phyloP scores from a whole-genome alignment of 2,888 invertebrate species.

The Leuctra nigra region DNA sequence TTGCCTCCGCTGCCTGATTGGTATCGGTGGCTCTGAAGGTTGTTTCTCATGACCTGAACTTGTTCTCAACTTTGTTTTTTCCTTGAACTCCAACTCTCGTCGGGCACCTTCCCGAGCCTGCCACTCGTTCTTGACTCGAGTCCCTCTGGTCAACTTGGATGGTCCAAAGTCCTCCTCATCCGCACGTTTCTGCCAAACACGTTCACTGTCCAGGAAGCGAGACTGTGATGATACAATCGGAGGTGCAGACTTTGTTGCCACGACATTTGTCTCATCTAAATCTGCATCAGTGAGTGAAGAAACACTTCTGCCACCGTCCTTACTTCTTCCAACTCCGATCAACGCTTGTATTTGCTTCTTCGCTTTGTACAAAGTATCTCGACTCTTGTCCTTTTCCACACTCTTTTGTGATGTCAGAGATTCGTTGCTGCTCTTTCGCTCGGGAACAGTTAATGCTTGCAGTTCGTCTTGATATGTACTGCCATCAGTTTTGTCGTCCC shows the following conservation, averaged over 20 bases:
- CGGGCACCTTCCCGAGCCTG: neutral
- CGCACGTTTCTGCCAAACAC: conserved; percentile 16
- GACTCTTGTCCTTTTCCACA: conserved; percentile 26
- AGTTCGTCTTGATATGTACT: conserved; percentile 31
- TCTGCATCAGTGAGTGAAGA: conserved; percentile 44
- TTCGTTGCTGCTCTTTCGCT: conserved; percentile 49
- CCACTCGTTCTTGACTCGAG: conserved; percentile 4
- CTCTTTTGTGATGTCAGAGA: conserved; percentile 45
- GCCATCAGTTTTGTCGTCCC: conserved; percentile 24
- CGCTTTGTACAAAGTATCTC: conserved; percentile 41
- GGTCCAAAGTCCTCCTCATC: conserved; percentile 22
- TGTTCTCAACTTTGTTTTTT: conserved; percentile 36
- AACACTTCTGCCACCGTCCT: conserved; percentile 37
- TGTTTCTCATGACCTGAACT: conserved; percentile 34
- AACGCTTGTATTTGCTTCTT: conserved; percentile 43
- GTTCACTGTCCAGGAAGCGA: neutral
- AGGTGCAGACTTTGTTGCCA: conserved; percentile 37
- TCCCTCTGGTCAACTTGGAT: conserved; percentile 23
- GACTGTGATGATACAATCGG: conserved; percentile 33
- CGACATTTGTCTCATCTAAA: conserved; percentile 40
- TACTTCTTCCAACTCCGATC: conserved; percentile 32
- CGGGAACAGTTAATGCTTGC: conserved; percentile 31
- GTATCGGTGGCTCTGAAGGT: conserved; percentile 42
- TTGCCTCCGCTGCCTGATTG: conserved; percentile 40
- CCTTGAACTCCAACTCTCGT: conserved; percentile 31